Evolutionary conservation across 2,113 vertebrate species (phyloP).

Genomic region (Carassius gibelio): DNA sequence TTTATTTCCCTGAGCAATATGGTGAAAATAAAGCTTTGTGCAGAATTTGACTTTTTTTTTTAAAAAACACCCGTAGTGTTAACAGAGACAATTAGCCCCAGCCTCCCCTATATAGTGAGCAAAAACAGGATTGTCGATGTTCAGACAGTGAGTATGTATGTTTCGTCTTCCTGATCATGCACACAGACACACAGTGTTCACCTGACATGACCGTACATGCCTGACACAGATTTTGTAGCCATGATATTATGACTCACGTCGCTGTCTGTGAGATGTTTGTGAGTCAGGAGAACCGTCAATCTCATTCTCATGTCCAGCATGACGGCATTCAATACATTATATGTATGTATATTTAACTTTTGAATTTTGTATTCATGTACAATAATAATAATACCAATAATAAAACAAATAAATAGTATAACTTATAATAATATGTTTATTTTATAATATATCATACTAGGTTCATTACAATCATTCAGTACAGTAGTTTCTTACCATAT

Average conservation of each 20-base stretch:
- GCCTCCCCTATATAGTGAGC: not conserved
- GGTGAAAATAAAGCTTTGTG: not conserved
- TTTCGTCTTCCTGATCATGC: conserved; percentile 34
- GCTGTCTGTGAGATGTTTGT: not conserved
- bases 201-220: conserved; percentile 1
- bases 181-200: not conserved
- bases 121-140: not conserved
- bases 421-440: too few relatives aligned
- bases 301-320: not conserved
- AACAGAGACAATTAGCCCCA: not conserved
- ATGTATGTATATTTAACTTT: too few relatives aligned
- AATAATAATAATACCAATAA: too few relatives aligned
- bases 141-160: conserved; percentile 28
- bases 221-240: not conserved
- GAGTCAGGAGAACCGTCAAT: not conserved
- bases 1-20: not conserved
- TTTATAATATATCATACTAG: too few relatives aligned
- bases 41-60: not conserved
- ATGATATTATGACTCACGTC: not conserved
- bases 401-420: too few relatives aligned
- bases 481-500: too few relatives aligned
- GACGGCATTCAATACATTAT: too few relatives aligned
- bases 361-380: too few relatives aligned
- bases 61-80: not conserved
- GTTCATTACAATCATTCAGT: too few relatives aligned